phyloP scores from a whole-genome alignment of 1,140 invertebrate species.

The Drosophila tsacasi region DNA sequence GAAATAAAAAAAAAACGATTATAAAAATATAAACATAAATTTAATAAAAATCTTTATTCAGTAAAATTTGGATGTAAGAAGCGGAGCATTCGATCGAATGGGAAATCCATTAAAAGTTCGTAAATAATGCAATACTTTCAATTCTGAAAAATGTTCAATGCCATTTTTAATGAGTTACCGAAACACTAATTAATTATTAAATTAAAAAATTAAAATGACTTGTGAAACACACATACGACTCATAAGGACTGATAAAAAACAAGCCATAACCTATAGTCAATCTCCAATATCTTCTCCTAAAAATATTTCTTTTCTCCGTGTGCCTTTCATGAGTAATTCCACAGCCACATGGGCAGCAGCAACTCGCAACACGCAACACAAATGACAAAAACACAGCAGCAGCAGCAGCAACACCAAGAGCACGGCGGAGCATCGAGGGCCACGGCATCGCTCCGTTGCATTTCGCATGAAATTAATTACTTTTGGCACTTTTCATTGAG shows the following conservation, averaged over 20 bases:
- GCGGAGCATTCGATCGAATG: too few species aligned
- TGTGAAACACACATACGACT: too few species aligned
- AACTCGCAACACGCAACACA: conserved; percentile 56
- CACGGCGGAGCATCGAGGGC: conserved; percentile 17
- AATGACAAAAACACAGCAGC: conserved; percentile 52
- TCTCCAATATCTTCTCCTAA: not conserved
- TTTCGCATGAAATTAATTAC: conserved; percentile 83
- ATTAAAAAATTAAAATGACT: too few species aligned
- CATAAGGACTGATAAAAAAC: too few species aligned
- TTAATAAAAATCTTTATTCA: not conserved
- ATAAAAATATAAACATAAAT: too few species aligned
- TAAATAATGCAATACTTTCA: too few species aligned
- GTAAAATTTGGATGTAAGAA: too few species aligned
- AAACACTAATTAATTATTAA: too few species aligned
- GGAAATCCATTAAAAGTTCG: too few species aligned
- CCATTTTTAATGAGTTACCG: too few species aligned
- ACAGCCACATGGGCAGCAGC: conserved; percentile 59
- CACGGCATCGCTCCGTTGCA: conserved; percentile 71
- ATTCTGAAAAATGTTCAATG: too few species aligned
- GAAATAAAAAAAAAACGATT: rapidly evolving
- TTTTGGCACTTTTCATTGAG: conserved; percentile 84
- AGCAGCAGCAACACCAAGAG: conserved; percentile 2
- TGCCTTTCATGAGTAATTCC: conserved; percentile 70
- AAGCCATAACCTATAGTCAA: not conserved
- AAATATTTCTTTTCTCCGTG: not conserved